Percentiles rank a stretch among this genome's conserved stretches.
These are phyloP conservation scores for Mechanitis mazaeus DNA, from an alignment of 2,888 invertebrate genomes.

Conservation along the genomic window DNA sequence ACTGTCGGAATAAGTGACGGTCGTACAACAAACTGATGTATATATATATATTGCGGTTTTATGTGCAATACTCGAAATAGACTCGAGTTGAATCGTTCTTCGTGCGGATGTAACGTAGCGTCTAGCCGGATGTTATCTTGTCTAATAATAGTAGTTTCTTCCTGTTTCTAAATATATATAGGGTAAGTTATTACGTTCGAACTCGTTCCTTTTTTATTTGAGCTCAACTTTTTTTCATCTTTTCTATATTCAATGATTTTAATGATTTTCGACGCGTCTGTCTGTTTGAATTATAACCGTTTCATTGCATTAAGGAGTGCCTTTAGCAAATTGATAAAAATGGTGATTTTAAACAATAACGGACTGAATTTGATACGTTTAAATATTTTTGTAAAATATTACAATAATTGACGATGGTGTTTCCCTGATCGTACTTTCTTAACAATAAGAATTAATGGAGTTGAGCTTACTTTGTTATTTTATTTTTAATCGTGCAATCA, in stretches of 20 bases:
- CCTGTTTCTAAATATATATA: slow-evolving; percentile 56
- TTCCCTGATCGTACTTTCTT: slow-evolving; percentile 19
- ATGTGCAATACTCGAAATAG: slow-evolving; percentile 55
- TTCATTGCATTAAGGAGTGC: slow-evolving; percentile 62
- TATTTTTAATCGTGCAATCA: slow-evolving; percentile 51
- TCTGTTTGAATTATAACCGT: slow-evolving; percentile 19
- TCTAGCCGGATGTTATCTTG: slow-evolving; percentile 37
- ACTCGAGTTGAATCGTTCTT: slow-evolving; percentile 1
- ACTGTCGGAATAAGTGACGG: neutral
- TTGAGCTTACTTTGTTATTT: slow-evolving; percentile 60
- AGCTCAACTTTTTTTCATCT: slow-evolving; percentile 38
- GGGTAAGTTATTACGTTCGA: slow-evolving; percentile 39
- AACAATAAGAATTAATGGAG: slow-evolving; percentile 42
- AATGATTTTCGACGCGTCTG: slow-evolving; percentile 7
- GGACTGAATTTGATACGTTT: slow-evolving; percentile 63
- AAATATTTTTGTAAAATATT: slow-evolving; percentile 44
- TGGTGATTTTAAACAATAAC: slow-evolving; percentile 48
- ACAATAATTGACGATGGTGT: slow-evolving; percentile 31
- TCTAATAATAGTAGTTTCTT: slow-evolving; percentile 57
- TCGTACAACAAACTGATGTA: slow-evolving; percentile 42
- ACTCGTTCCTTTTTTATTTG: slow-evolving; percentile 36
- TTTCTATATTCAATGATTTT: neutral
- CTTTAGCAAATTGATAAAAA: slow-evolving; percentile 51
- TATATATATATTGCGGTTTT: slow-evolving; percentile 49
- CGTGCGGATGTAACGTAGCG: slow-evolving; percentile 2